Percentiles rank a stretch among this genome's conserved stretches.
These are phyloP conservation scores for Dryas iulia DNA, from an alignment of 1,140 invertebrate species.

Conservation along the genomic window DNA sequence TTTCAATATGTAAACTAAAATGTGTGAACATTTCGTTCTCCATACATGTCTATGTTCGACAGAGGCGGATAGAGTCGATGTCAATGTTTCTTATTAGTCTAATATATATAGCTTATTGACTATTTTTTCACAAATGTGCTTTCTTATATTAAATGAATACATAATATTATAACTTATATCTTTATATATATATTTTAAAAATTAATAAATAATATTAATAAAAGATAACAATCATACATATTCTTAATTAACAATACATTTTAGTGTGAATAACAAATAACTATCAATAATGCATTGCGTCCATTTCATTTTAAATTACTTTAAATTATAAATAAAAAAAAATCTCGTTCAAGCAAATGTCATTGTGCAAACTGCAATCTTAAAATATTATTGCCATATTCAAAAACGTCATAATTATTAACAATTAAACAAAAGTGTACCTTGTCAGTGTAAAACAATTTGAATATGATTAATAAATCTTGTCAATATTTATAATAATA, in stretches of 20 bases:
- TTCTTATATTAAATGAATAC: neutral
- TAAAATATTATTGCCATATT: conserved; percentile 3
- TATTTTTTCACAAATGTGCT: conserved; percentile 21
- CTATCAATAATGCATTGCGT: neutral
- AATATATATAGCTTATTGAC: conserved; percentile 17
- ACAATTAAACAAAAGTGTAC: neutral
- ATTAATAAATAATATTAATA: conserved; percentile 3
- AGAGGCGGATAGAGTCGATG: conserved; percentile 39
- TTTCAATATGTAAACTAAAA: conserved; percentile 15
- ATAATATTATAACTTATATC: neutral
- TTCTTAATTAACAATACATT: neutral
- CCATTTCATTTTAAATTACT: neutral
- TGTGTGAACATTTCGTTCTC: conserved; percentile 10
- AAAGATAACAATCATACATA: neutral
- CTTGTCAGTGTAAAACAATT: neutral
- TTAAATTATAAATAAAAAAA: neutral
- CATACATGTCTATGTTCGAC: conserved; percentile 16
- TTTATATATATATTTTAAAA: neutral
- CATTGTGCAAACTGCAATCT: neutral
- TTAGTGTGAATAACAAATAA: neutral
- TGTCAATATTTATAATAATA: neutral
- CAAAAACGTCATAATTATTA: neutral
- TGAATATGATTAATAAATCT: neutral
- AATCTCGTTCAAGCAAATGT: neutral
- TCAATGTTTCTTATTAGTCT: conserved; percentile 29